A percentile compares a stretch with the other conserved stretches of the same genome.
phyloP scores from a whole-genome alignment of 1,140 invertebrate species.

The Diabrotica undecimpunctata region DNA sequence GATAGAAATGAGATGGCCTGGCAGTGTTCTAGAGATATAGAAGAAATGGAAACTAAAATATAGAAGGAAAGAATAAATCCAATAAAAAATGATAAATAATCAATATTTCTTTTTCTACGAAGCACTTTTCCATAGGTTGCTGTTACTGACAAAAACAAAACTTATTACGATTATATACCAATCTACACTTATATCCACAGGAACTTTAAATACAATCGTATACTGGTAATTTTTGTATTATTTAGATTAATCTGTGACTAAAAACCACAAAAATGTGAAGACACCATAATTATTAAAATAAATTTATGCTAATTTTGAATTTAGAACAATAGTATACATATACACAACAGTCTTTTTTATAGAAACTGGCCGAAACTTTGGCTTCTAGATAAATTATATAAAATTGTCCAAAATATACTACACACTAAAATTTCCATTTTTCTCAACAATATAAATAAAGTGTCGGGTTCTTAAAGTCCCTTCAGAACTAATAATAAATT shows the following conservation, averaged over 20 bases:
- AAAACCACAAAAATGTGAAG: neutral
- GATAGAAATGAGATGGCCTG: too few relatives aligned
- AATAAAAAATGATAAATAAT: too few relatives aligned
- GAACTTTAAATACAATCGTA: too few relatives aligned
- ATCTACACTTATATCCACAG: too few relatives aligned
- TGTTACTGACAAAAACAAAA: too few relatives aligned
- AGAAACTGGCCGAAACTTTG: constrained; percentile 48
- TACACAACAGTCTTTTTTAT: constrained; percentile 47
- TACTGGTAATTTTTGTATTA: too few relatives aligned
- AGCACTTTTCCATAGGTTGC: too few relatives aligned
- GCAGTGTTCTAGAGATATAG: too few relatives aligned
- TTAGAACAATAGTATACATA: constrained; percentile 47
- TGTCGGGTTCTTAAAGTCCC: constrained; percentile 16
- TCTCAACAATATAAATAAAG: constrained; percentile 19
- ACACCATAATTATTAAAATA: constrained; percentile 9
- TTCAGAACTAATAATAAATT: constrained; percentile 41
- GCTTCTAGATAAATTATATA: constrained; percentile 43
- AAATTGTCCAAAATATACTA: constrained; percentile 44
- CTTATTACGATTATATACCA: too few relatives aligned
- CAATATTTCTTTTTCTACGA: too few relatives aligned
- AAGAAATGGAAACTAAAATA: too few relatives aligned
- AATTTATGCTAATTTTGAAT: constrained; percentile 43
- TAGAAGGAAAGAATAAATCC: too few relatives aligned
- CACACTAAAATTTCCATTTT: constrained; percentile 38
- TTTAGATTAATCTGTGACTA: neutral